Evolutionary conservation across 2,797 vertebrate species (phyloP).

Genomic region (Parauchenoglanis punctatus): DNA sequence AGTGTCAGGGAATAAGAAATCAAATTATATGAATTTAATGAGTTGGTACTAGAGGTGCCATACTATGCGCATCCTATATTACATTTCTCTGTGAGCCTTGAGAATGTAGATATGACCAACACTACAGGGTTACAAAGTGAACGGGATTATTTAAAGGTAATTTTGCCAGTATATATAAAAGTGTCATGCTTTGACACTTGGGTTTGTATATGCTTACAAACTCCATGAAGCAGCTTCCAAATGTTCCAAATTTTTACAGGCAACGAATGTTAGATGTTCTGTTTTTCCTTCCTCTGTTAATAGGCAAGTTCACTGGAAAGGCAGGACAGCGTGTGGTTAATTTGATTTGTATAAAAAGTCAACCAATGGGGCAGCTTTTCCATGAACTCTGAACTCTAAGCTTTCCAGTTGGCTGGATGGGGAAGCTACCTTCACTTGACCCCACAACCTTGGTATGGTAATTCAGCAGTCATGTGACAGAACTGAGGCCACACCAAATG

Average conservation of each 20-base stretch:
- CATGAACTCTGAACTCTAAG: conserved; percentile 73
- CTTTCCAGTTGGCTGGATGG: conserved; percentile 75
- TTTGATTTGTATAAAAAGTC: conserved; percentile 76
- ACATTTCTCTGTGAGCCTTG: neutral
- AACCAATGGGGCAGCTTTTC: conserved; percentile 68
- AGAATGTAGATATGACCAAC: neutral
- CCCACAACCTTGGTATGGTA: conserved; percentile 66
- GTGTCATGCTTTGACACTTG: neutral
- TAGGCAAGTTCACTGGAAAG: conserved; percentile 50
- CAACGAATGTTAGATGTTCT: neutral
- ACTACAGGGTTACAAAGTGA: neutral
- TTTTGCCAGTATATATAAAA: neutral
- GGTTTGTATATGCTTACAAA: neutral
- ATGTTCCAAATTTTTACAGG: neutral
- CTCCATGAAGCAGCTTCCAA: neutral
- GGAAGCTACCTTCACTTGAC: conserved; percentile 76
- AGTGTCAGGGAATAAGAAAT: conserved; percentile 68
- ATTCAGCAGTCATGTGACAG: conserved; percentile 59
- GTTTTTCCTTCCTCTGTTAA: conserved; percentile 43
- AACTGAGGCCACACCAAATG: conserved; percentile 46
- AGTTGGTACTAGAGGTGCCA: conserved; percentile 11
- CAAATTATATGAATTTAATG: conserved; percentile 60
- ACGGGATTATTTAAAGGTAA: neutral
- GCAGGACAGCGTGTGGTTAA: conserved; percentile 64
- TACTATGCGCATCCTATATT: neutral